Evolutionary conservation across 1,140 invertebrate genomes (phyloP).

Genomic region (Riptortus pedestris): DNA sequence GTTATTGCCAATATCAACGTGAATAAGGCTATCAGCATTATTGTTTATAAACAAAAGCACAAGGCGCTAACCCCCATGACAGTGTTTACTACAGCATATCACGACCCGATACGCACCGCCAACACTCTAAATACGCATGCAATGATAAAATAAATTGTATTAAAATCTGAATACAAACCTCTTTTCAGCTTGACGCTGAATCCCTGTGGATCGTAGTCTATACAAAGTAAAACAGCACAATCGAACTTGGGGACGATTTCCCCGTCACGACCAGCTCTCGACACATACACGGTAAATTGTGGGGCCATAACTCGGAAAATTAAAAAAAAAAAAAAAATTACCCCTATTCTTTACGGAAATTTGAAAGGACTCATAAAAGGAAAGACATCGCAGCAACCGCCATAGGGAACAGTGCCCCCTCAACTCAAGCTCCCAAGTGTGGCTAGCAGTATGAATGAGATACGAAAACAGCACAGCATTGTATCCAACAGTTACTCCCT

Average conservation of each 20-base stretch:
- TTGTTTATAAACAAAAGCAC: too few species aligned
- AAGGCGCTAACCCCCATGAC: too few species aligned
- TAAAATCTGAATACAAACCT: constrained; percentile 42
- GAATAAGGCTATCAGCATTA: too few species aligned
- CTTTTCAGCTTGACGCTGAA: constrained; percentile 54
- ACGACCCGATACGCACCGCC: too few species aligned
- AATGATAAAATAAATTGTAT: too few species aligned
- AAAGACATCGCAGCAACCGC: constrained; percentile 2
- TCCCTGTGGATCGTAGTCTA: constrained; percentile 66
- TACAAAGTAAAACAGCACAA: constrained; percentile 53
- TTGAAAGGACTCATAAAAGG: background rate
- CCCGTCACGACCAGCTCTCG: constrained; percentile 34
- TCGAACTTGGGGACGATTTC: constrained; percentile 53
- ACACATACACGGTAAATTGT: constrained; percentile 26
- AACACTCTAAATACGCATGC: too few species aligned
- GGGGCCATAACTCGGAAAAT: constrained; percentile 20
- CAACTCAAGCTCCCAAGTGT: constrained; percentile 6
- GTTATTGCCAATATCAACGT: too few species aligned
- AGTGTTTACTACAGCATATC: too few species aligned
- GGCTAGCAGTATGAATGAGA: too few species aligned
- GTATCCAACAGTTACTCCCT: too few species aligned
- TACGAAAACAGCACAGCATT: too few species aligned
- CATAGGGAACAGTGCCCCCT: constrained; percentile 1
- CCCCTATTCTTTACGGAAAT: background rate
- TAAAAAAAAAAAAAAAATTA: background rate